A percentile compares a stretch with the other conserved stretches of the same genome.
Conservation (phyloP, 1,140 invertebrate genomes). For the Hirudo medicinalis region DNA sequence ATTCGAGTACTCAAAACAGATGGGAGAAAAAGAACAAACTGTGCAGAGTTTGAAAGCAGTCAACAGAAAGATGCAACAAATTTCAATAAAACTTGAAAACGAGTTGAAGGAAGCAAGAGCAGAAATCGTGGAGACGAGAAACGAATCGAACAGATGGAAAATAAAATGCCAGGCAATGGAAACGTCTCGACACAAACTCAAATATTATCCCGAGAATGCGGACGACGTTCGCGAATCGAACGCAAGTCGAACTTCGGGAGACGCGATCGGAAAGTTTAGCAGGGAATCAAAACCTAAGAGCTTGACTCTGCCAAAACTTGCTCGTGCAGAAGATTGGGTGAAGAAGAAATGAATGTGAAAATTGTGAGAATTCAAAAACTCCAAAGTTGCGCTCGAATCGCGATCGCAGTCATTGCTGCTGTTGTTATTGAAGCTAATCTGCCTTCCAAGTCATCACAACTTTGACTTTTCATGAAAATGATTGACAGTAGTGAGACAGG, state of each 20-base stretch:
- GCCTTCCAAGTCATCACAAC: not conserved
- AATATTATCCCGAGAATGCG: not conserved
- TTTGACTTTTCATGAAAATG: not conserved
- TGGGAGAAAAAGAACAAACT: not conserved
- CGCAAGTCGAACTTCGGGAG: not conserved
- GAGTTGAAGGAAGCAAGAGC: not conserved
- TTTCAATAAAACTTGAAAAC: slow-evolving; percentile 8
- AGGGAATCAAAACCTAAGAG: not conserved
- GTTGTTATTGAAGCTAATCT: too few species aligned
- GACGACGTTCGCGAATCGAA: not conserved
- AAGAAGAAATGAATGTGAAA: too few species aligned
- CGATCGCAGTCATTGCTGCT: too few species aligned
- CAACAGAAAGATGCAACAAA: not conserved
- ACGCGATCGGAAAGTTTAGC: not conserved
- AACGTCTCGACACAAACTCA: not conserved
- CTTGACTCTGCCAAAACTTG: too few species aligned
- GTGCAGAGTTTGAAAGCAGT: not conserved
- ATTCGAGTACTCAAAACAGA: not conserved
- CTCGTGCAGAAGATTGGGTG: too few species aligned
- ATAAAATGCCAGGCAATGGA: not conserved
- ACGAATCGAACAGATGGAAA: not conserved
- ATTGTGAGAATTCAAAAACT: too few species aligned
- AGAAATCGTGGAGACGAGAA: not conserved
- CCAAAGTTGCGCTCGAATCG: too few species aligned
- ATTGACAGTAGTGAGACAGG: not conserved